phyloP scores from a whole-genome alignment of 2,797 vertebrate genomes.

The Kryptolebias ocellatus region DNA sequence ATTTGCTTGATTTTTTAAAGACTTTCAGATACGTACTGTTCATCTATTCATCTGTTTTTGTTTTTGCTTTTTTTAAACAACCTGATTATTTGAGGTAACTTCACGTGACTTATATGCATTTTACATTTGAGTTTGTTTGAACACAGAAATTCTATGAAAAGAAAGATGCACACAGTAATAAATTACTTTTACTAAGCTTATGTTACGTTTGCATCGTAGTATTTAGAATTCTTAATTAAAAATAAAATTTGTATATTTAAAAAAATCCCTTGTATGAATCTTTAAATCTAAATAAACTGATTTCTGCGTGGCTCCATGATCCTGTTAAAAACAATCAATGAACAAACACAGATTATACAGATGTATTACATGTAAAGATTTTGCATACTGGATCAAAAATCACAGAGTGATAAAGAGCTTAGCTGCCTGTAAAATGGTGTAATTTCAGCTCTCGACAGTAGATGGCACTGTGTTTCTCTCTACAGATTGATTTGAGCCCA shows the following conservation, averaged over 20 bases:
- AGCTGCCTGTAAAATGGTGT: background rate
- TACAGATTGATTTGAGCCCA: constrained; percentile 19
- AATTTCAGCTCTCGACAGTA: constrained; percentile 33
- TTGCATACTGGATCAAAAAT: background rate
- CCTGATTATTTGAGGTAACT: too few relatives aligned
- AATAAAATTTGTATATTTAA: background rate
- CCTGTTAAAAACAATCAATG: background rate
- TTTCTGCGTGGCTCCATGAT: background rate
- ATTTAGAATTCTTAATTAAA: too few relatives aligned
- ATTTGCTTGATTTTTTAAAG: too few relatives aligned
- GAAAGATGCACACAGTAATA: background rate
- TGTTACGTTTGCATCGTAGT: too few relatives aligned
- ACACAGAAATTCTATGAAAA: too few relatives aligned
- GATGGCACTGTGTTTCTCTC: constrained; percentile 76
- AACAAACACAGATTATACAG: background rate
- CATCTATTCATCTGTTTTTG: too few relatives aligned
- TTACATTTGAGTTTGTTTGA: too few relatives aligned
- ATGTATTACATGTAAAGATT: background rate
- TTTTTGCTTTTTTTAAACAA: too few relatives aligned
- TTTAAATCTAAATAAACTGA: background rate
- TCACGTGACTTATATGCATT: too few relatives aligned
- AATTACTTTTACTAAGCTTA: background rate
- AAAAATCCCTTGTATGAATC: background rate
- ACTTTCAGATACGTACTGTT: too few relatives aligned
- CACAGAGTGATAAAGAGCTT: background rate